phyloP scores from a whole-genome alignment of 2,113 vertebrate species.

The Terrapene triunguis region DNA sequence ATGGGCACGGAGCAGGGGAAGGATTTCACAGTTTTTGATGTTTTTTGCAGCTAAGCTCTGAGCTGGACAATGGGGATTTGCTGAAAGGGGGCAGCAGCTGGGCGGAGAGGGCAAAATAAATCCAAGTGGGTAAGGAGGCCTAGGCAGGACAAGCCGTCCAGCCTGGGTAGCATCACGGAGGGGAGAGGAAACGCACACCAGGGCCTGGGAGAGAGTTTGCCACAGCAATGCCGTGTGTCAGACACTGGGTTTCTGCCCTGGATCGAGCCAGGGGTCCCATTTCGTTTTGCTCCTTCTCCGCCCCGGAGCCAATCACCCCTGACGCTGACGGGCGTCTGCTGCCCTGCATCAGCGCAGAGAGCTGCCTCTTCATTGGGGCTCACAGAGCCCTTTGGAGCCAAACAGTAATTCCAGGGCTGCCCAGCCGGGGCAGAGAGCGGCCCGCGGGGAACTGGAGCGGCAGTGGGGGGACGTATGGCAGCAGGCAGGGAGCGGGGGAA shows the following conservation, averaged over 20 bases:
- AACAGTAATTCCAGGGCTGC: neutral
- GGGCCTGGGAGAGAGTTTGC: neutral
- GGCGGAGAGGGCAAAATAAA: too few species aligned
- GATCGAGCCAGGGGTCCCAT: neutral
- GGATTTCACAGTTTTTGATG: neutral
- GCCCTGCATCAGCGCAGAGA: neutral
- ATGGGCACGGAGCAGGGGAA: neutral
- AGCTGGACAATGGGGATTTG: neutral
- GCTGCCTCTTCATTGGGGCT: neutral
- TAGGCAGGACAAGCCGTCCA: neutral
- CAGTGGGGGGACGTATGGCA: neutral
- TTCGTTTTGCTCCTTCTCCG: neutral
- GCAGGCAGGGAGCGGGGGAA: neutral
- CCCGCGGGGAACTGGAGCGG: neutral
- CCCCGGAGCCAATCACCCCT: accelerated
- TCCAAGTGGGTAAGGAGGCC: too few species aligned
- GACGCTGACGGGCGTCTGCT: accelerated
- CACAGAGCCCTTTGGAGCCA: neutral
- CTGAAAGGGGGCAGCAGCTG: neutral
- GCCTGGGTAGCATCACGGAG: neutral
- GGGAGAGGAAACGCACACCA: neutral
- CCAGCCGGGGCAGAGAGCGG: neutral
- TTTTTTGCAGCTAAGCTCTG: neutral
- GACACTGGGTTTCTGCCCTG: neutral
- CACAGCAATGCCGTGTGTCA: neutral